Percentiles rank a stretch among this genome's conserved stretches.
Conservation (phyloP, 2,113 vertebrate species). For the Stegostoma tigrinum region DNA sequence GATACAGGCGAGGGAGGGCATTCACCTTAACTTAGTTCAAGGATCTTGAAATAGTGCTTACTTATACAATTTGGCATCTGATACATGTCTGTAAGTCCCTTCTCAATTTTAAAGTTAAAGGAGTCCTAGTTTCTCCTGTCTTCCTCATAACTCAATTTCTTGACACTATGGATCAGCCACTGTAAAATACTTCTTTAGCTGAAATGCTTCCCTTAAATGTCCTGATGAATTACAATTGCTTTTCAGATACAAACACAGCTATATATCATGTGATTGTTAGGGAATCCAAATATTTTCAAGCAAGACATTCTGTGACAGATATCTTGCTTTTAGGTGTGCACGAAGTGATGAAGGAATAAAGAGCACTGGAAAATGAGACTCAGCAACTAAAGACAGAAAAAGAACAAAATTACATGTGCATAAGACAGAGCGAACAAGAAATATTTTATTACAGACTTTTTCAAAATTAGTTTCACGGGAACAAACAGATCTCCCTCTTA, state of each 20-base stretch:
- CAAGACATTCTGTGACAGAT: neutral
- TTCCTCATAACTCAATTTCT: neutral
- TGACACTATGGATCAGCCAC: neutral
- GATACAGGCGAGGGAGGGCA: neutral
- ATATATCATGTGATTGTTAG: neutral
- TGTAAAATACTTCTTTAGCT: neutral
- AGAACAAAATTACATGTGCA: neutral
- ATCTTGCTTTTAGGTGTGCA: neutral
- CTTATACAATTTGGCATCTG: neutral
- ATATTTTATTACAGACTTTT: neutral
- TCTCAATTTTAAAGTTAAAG: conserved; percentile 5
- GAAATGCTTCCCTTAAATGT: conserved; percentile 2
- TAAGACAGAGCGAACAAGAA: neutral
- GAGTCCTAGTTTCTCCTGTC: neutral
- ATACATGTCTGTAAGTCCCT: neutral
- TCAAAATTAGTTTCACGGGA: neutral
- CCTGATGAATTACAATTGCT: neutral
- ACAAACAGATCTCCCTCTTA: neutral
- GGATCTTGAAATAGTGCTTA: neutral
- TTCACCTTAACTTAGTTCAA: neutral
- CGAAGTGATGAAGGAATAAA: neutral
- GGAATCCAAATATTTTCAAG: neutral
- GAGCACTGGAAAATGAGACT: neutral
- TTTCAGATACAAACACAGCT: neutral
- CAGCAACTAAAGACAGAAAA: neutral